Base-by-base conservation (phyloP, 2,888 invertebrate species). In the Limulus polyphemus region DNA sequence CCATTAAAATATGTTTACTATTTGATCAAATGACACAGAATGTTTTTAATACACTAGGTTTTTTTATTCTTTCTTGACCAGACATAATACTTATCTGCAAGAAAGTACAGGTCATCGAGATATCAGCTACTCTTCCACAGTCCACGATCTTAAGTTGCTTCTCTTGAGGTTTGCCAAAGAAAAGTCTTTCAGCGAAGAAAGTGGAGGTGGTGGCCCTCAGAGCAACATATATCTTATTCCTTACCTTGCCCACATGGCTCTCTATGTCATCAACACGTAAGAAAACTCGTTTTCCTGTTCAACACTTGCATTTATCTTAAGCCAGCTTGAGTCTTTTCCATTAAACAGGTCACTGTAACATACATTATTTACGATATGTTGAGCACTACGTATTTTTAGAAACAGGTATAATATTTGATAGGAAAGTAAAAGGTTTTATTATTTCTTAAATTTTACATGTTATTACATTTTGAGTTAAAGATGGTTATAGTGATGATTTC, bases 201-300 rank as follows among this genome's bases (percentile, higher is more conserved):
- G 94, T 2, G 95, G 97, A 16, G 99, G 93, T 69, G 93, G 93
- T 71, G 97, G 95, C 1, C 90, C 94, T 13, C 92, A 95, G 74
- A 94, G 94, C 68, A 97, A 97, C 79, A 88, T 97, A 87, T 93
- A 97, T 79, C 85, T 98, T 72, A 84, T 95, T 67, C 97, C 97
- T 11, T 95, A 95, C 75, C 81, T 97, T 61, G 80, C 90, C 67
- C 95, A 97, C 76, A 92, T 93, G 83, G 90, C 92, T 17, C 84
- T 97, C 16, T 97, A 97, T 76, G 88, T 92, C 68, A 84, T 93
- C 71, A 90, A 94, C 75, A 92, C 93, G 75, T 78, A 69, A 71
- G 76, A 74, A 14, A 32, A 12, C 16, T 51, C 10, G 47, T 61
- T 62, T 13, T 61, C 62, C 5, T 56, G 61, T 50, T 56, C 55